A percentile compares a stretch with the other conserved stretches of the same genome.
These are phyloP conservation scores for Heteronetta atricapilla DNA, from an alignment of 2,113 vertebrate genomes.

Conservation along the genomic window DNA sequence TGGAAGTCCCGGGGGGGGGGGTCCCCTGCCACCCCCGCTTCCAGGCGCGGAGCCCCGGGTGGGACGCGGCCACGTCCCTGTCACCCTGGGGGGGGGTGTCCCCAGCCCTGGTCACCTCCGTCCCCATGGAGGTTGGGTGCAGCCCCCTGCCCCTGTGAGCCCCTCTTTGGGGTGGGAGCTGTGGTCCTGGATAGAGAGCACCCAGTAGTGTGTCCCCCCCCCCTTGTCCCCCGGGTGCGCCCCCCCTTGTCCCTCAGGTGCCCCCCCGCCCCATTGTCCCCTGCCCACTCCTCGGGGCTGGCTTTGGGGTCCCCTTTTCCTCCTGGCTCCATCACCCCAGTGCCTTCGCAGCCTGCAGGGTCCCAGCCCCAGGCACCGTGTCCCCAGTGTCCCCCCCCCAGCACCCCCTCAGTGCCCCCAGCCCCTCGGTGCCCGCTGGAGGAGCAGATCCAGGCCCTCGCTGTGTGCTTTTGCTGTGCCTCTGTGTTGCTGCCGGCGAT, in stretches of 20 bases:
- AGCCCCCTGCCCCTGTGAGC: not conserved
- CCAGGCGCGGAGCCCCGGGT: not conserved
- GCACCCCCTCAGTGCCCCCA: not conserved
- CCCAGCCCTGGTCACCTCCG: not conserved
- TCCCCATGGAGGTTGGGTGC: accelerated
- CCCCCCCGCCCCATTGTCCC: not conserved
- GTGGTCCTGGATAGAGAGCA: not conserved
- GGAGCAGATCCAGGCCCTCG: not conserved
- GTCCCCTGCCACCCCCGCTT: accelerated
- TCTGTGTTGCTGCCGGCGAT: constrained; percentile 3
- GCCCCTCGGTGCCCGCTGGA: not conserved
- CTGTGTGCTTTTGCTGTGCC: constrained; percentile 60
- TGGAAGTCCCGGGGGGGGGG: not conserved
- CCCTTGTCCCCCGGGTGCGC: not conserved
- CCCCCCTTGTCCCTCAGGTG: too few species aligned
- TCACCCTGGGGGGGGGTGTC: accelerated
- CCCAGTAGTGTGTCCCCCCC: not conserved
- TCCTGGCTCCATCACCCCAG: not conserved
- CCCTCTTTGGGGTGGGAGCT: not conserved
- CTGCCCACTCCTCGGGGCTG: not conserved
- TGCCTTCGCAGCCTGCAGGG: not conserved
- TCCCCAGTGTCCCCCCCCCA: not conserved
- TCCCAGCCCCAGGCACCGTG: not conserved
- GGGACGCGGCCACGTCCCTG: not conserved
- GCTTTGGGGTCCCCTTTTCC: not conserved